These are phyloP conservation scores for Eueides isabella DNA, from an alignment of 1,140 invertebrate genomes.

Conservation along the genomic window DNA sequence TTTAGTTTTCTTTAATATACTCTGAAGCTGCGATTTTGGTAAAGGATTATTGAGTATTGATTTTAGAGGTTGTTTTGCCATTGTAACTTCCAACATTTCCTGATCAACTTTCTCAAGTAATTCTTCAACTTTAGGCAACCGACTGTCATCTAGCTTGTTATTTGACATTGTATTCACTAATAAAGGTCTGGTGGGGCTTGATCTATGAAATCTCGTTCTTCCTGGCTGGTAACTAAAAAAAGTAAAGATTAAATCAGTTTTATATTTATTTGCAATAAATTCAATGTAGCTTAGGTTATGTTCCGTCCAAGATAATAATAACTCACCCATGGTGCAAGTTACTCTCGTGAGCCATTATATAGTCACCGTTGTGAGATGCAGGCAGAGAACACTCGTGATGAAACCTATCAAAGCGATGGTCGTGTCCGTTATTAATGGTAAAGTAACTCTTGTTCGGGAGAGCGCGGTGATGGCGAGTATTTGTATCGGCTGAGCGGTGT, in stretches of 20 bases:
- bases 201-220: conserved; percentile 67
- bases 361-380: conserved; percentile 70
- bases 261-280: not conserved
- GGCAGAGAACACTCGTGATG: conserved; percentile 66
- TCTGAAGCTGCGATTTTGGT: conserved; percentile 63
- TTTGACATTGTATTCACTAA: conserved; percentile 68
- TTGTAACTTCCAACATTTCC: conserved; percentile 70
- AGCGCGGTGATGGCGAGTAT: conserved; percentile 52
- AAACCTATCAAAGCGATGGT: conserved; percentile 54
- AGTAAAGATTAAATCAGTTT: not conserved
- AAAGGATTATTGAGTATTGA: conserved; percentile 76
- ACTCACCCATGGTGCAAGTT: conserved; percentile 63
- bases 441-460: conserved; percentile 69
- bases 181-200: conserved; percentile 69
- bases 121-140: conserved; percentile 76
- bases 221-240: conserved; percentile 64
- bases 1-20: conserved; percentile 77
- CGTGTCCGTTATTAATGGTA: conserved; percentile 62
- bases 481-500: conserved; percentile 55
- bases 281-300: conserved; percentile 48
- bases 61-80: conserved; percentile 72
- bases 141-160: conserved; percentile 67
- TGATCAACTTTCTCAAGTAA: conserved; percentile 73
- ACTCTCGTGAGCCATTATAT: conserved; percentile 70
- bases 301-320: conserved; percentile 34